Base-by-base conservation (phyloP, 2,113 vertebrate genomes). In the Pseudorasbora parva region DNA sequence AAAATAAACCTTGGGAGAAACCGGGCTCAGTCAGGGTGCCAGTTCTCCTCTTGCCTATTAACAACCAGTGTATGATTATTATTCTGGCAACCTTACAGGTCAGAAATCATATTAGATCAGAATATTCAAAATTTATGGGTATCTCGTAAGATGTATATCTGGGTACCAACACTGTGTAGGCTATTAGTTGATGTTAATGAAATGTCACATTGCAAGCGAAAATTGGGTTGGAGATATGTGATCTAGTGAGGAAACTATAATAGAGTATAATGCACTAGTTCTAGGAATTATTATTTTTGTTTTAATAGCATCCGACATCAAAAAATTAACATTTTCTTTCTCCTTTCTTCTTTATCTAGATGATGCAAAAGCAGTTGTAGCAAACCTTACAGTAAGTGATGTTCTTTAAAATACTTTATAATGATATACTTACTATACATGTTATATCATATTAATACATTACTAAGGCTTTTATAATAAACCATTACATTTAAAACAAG, bases 331-430 rank as follows among this genome's bases (percentile, higher is more conserved):
- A 56, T 19, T 5, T 71, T 86, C 21, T 77, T 33, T 68, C 11
- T 81, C 75, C 51, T 54, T 4, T 75, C 51, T 41, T 77, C 30
- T 51, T 3, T 51, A 2, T 77, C 14, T 59, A 77, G 74, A 56
- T 23, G 74, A 77, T 77, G 19, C 74, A 4, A 77, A 77, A 77
- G 49, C 27, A 37, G 17, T 77, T 77, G 54, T 77, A 15, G 74
- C 74, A 77, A 77, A 77, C 74, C 74, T 77, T n/a, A 77, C 74
- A 56, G 74, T 77, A 3, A 77, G 74, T 77, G 12, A 25, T 43
- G 3, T 73, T 73, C 37, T 21, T 23, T 33, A n/a, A 12, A 69
- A 12, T 68, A 21, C 19, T 41, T 69, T 41, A 41, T 21, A 68
- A 9, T 41, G 21, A 37, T 41, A 10, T 21, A 41, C 17, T 37